Percentiles rank a stretch among this genome's conserved stretches.
Evolutionary conservation across 2,888 invertebrate genomes (phyloP).

Genomic region (Caenorhabditis drosophilae): DNA sequence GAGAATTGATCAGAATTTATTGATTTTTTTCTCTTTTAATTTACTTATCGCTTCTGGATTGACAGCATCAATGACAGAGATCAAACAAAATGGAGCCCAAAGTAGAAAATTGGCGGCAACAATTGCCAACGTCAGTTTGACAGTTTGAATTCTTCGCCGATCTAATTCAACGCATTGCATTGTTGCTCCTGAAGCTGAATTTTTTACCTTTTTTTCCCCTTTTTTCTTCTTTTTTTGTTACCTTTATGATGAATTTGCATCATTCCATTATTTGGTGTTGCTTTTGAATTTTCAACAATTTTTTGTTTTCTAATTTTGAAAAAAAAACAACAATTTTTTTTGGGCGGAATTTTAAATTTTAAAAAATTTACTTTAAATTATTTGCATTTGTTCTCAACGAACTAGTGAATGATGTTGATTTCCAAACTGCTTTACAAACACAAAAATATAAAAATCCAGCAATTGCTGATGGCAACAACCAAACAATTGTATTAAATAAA

Average conservation of each 20-base stretch:
- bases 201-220: neutral
- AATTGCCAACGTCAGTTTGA: conserved; percentile 72
- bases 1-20: neutral
- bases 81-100: conserved; percentile 75
- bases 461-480: conserved; percentile 71
- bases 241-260: conserved; percentile 43
- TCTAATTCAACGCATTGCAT: conserved; percentile 54
- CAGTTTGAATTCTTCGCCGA: conserved; percentile 70
- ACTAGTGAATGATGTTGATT: conserved; percentile 37
- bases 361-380: conserved; percentile 6
- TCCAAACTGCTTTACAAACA: conserved; percentile 69
- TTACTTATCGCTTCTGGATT: conserved; percentile 71
- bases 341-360: neutral
- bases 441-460: conserved; percentile 71
- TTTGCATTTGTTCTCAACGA: conserved; percentile 22
- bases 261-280: conserved; percentile 19
- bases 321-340: neutral
- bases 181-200: conserved; percentile 22
- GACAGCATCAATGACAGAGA: conserved; percentile 70
- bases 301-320: conserved; percentile 8
- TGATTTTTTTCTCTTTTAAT: neutral
- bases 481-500: conserved; percentile 70
- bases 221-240: too few species aligned
- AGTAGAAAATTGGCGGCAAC: conserved; percentile 77
- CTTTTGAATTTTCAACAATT: conserved; percentile 20